Evolutionary conservation across 2,888 invertebrate species (phyloP), one percentile per base, ranked within the genome.

Genomic region (Eupeodes latifasciatus): DNA sequence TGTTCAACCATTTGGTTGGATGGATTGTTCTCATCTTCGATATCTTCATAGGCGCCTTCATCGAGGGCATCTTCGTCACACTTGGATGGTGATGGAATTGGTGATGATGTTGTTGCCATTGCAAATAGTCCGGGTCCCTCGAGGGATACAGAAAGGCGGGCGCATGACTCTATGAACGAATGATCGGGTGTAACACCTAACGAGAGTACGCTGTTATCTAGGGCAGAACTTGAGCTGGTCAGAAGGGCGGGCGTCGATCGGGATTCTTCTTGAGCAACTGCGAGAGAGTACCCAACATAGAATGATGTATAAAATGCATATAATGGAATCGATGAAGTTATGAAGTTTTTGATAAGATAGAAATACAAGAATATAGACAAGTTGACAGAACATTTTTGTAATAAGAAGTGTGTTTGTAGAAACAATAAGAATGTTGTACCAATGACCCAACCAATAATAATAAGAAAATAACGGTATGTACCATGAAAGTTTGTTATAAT

Each of bases 121-220:
- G 96, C 96, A 93, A 96, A 96, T 84, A 96, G 94, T 85, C 96
- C 96, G 91, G 96, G 96, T 92, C 96, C 98, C 94, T 98, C 98
- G 81, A 98, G 95, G 87, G 98, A 98, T 90, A 98, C 97, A 61
- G 97, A 98, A 83, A 98, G 95, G 51, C 98, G 95, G 7, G 97
- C 97, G 93, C 97, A 97, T 89, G 97, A 97, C 94, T 97, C 97
- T 53, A 98, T 95, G 90, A 98, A 95, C 86, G 96, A 97, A 93
- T 97, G 97, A 93, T 97, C 97, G 19, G 97, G 97, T 90, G 97
- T 97, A 94, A 97, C 96, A 90, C 97, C 97, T 89, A 97, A 94
- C 4, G 96, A 96, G 81, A 95, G 95, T 69, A 94, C 94, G 90
- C 95, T 95, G 90, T 93, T 93, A 86, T 95, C 95, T 90, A 94